Base-by-base conservation (phyloP, 2,888 invertebrate genomes). In the Cosmopolites sordidus region DNA sequence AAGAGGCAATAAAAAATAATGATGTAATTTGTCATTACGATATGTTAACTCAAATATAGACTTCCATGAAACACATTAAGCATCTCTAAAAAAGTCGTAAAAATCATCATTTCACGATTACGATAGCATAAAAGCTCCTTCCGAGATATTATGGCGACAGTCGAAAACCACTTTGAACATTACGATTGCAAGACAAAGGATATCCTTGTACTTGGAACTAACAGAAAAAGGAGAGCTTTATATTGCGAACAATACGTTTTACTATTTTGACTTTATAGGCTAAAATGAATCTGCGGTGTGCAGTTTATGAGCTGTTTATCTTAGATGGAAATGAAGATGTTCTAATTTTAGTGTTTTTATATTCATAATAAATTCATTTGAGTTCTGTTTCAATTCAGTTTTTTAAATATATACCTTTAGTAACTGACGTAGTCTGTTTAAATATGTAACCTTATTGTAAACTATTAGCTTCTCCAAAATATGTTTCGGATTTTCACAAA, bases 311-410 rank as follows among this genome's bases (percentile, higher is more conserved):
- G n/a, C 33, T 33, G 33, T 33, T 33, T 33, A 33, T 33, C 22
- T 6, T 33, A 12, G 5, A 33, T 12, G 33, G 33, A 11, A 33
- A 33, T 33, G 33, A 33, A 33, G 33, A 33, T n/a, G 33, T 33
- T 33, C 33, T 33, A 33, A 33, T 33, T 33, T 33, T 33, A 33
- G 33, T 33, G 33, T 12, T 33, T 33, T 33, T 33, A 33, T 33
- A 33, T 9, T 33, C 12, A 3, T 33, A 33, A 12, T 33, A 33
- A 22, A 8, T 22, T 5, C 22, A 22, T 22, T 8, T 22, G 22
- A 8, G 22, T 22, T 22, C 8, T 22, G 8, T 22, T 22, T 22
- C 22, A 8, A 8, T 22, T 8, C 22, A 22, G 22, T 22, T 8
- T 22, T n/a, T n/a, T n/a, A n/a, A n/a, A n/a, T n/a, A n/a, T n/a